phyloP scores from a whole-genome alignment of 2,797 vertebrate species.

The Erethizon dorsatum region DNA sequence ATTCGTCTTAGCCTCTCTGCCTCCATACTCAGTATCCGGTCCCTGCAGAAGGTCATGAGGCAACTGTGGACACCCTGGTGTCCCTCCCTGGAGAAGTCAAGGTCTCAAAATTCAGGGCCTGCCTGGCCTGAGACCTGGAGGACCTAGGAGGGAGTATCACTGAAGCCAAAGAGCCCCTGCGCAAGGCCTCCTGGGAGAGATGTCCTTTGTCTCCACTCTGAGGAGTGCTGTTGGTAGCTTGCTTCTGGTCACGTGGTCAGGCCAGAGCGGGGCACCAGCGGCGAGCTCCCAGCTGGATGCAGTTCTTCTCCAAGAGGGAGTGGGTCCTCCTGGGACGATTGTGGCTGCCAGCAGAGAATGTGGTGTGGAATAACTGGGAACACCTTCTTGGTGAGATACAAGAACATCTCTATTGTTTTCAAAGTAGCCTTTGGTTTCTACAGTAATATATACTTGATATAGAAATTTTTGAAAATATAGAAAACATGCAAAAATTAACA shows the following conservation, averaged over 20 bases:
- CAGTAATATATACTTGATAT: not conserved
- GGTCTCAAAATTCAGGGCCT: not conserved
- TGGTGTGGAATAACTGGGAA: not conserved
- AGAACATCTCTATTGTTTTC: not conserved
- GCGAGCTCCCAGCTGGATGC: not conserved
- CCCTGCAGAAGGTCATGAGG: not conserved
- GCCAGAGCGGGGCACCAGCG: not conserved
- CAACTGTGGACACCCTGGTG: no score
- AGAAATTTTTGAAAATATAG: not conserved
- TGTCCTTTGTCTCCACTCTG: not conserved
- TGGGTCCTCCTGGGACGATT: not conserved
- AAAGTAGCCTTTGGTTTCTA: conserved; percentile 2
- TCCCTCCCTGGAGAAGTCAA: not conserved
- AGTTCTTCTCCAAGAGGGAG: not conserved
- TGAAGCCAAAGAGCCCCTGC: not conserved
- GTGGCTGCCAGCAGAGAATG: not conserved
- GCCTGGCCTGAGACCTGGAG: no score
- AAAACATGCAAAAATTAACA: not conserved
- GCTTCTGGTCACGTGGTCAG: not conserved
- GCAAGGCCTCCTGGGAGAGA: not conserved
- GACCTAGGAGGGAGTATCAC: not conserved
- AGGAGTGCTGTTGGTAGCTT: not conserved
- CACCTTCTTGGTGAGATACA: no score
- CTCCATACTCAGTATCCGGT: not conserved
- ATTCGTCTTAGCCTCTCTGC: not conserved